Conservation (phyloP, 2,888 invertebrate species). For the Autographa pulchrina region DNA sequence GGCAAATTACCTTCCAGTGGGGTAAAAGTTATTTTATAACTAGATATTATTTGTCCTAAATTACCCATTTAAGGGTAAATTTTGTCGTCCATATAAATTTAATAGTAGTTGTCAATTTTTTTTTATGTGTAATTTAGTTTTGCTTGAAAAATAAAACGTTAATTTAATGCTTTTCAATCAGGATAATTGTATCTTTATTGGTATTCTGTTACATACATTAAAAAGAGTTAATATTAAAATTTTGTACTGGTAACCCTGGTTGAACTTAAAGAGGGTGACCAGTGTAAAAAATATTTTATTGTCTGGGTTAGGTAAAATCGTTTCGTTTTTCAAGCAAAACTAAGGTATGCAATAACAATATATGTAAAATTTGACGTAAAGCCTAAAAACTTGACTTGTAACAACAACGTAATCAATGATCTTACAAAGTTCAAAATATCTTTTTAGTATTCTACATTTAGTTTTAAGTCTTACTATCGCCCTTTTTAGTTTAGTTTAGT, state of each 20-base stretch:
- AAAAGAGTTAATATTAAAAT: not conserved
- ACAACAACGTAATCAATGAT: conserved; percentile 41
- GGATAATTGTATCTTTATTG: too few species aligned
- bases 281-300: not conserved
- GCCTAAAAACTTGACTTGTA: conserved; percentile 13
- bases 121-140: conserved; percentile 13
- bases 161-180: too few species aligned
- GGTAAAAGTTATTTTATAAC: not conserved
- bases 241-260: not conserved
- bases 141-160: not conserved
- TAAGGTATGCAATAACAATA: not conserved
- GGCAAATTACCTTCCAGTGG: conserved; percentile 14
- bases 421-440: conserved; percentile 68
- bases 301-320: not conserved
- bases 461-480: conserved; percentile 69
- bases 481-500: conserved; percentile 82
- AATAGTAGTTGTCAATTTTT: not conserved
- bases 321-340: not conserved
- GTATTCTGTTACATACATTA: too few species aligned
- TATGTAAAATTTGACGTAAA: not conserved
- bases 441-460: conserved; percentile 73
- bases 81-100: conserved; percentile 1
- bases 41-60: conserved; percentile 10
- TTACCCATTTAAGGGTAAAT: not conserved
- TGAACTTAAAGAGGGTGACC: not conserved